Percentiles rank a stretch among this genome's conserved stretches.
These are phyloP conservation scores for Caenorhabditis japonica DNA, from an alignment of 2,888 invertebrate genomes.

Conservation along the genomic window DNA sequence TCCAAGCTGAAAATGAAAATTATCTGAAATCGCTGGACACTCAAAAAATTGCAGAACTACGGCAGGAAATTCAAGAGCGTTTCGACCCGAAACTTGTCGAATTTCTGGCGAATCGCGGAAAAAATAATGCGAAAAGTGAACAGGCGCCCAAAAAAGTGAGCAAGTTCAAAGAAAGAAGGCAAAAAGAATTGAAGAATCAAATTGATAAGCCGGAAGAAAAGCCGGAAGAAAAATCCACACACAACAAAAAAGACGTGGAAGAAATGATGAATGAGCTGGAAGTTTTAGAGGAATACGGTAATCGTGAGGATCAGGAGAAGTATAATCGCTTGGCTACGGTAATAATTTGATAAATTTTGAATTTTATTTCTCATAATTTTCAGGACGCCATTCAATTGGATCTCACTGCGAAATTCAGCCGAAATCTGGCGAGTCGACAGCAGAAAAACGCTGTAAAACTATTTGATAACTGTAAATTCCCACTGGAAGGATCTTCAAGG, in stretches of 20 bases:
- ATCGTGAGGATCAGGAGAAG: constrained; percentile 61
- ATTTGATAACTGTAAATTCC: constrained; percentile 66
- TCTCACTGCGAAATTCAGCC: constrained; percentile 67
- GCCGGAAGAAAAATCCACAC: neutral
- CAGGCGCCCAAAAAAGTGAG: constrained; percentile 25
- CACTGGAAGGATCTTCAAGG: too few species aligned
- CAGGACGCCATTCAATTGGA: constrained; percentile 74
- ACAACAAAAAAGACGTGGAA: constrained; percentile 37
- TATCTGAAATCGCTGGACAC: constrained; percentile 51
- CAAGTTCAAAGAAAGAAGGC: constrained; percentile 30
- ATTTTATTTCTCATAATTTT: constrained; percentile 28
- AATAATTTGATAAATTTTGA: constrained; percentile 5
- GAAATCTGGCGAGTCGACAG: constrained; percentile 64
- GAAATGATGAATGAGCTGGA: constrained; percentile 72
- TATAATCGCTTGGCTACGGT: constrained; percentile 72
- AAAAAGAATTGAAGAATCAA: constrained; percentile 1
- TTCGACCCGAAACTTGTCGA: constrained; percentile 64
- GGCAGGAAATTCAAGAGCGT: constrained; percentile 61
- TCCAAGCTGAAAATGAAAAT: constrained; percentile 41
- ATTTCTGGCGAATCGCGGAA: constrained; percentile 60
- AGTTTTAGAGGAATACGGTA: constrained; percentile 64
- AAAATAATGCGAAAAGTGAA: constrained; percentile 19
- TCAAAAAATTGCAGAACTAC: constrained; percentile 61
- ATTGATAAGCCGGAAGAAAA: neutral
- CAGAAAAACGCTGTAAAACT: constrained; percentile 66